A percentile compares a stretch with the other conserved stretches of the same genome.
Conservation (phyloP, 2,888 invertebrate genomes). For the Ligdia adustata region DNA sequence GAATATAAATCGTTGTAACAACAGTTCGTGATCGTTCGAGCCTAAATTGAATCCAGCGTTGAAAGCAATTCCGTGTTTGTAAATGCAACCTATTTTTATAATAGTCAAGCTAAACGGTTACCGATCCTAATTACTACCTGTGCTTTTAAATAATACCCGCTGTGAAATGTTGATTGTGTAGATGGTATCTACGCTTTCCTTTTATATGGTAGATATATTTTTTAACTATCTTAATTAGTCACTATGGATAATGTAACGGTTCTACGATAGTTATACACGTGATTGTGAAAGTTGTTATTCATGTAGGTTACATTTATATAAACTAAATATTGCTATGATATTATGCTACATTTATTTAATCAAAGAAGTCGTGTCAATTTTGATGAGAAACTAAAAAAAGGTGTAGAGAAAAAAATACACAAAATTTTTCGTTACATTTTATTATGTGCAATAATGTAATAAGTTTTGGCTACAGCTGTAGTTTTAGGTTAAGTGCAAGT, state of each 20-base stretch:
- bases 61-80: slow-evolving; percentile 47
- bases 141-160: slow-evolving; percentile 19
- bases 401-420: too few relatives aligned
- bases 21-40: slow-evolving; percentile 20
- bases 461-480: too few relatives aligned
- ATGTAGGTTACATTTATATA: too few relatives aligned
- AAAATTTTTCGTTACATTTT: too few relatives aligned
- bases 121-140: slow-evolving; percentile 17
- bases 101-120: slow-evolving; percentile 11
- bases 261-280: too few relatives aligned
- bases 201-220: background rate
- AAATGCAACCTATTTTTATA: slow-evolving; percentile 21
- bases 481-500: too few relatives aligned
- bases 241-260: slow-evolving; percentile 10
- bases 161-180: slow-evolving; percentile 1
- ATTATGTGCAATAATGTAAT: too few relatives aligned
- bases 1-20: slow-evolving; percentile 13
- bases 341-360: too few relatives aligned
- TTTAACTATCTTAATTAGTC: slow-evolving; percentile 7
- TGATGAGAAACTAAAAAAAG: too few relatives aligned
- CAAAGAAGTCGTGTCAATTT: too few relatives aligned
- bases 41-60: slow-evolving; percentile 27
- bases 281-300: too few relatives aligned
- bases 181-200: slow-evolving; percentile 13
- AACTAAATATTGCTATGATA: too few relatives aligned